Evolutionary conservation across 2,113 vertebrate species (phyloP), one percentile per base, ranked within the genome.

Genomic region (Ameiurus melas): DNA sequence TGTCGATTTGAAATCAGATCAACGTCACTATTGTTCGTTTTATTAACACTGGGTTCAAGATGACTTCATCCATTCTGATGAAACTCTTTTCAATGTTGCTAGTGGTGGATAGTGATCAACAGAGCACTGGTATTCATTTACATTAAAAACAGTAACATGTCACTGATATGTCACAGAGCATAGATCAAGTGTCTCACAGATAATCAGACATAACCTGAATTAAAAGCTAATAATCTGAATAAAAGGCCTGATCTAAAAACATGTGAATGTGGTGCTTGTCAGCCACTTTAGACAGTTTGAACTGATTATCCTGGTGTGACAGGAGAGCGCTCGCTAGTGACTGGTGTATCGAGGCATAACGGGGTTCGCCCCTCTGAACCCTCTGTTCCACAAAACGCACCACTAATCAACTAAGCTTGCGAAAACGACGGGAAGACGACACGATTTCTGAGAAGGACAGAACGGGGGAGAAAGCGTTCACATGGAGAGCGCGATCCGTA

Each of bases 381-480:
- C 43, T 47, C 43, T 25, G 79, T 60, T 16, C 78, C 78, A 81
- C 53, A 12, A 79, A 47, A 79, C 27, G 47, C 47, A 30, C 77
- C 25, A 55, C 43, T 51, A 75, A 51, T 78, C 75, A 51, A 17
- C 20, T 16, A 36, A 17, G 55, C 30, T 82, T 14, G 30, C 19
- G n/a, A 80, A 55, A 83, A 36, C 70, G 71, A 66, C 83, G 66
- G 73, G 87, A 88, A 66, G 66, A 22, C 83, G 66, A 60, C 36
- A 57, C 43, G 51, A 66, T 84, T 88, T 85, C 83, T 80, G 73
- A 88, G 73, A 88, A 88, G 77, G 57, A 66, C 71, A 78, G 58
- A 62, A 64, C 22, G 33, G 25, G 64, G 66, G 30, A 64, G 85
- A 84, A 62, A 81, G 79, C 55, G 75, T 43, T 30, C 51, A 79